Evolutionary conservation across 2,888 invertebrate species (phyloP).

Genomic region (Melinaea marsaeus): DNA sequence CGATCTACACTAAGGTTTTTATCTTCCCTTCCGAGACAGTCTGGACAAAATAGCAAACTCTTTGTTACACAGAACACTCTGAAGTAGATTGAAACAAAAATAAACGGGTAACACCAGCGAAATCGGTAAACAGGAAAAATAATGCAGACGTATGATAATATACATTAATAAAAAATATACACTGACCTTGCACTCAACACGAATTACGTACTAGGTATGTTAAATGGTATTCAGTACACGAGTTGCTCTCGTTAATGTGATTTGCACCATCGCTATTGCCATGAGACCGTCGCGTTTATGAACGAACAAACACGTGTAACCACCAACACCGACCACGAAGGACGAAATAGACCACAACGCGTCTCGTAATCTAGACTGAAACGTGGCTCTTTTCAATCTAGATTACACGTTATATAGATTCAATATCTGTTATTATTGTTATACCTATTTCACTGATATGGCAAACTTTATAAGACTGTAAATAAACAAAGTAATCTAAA

Average conservation of each 20-base stretch:
- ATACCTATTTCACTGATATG: too few relatives aligned
- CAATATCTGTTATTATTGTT: too few relatives aligned
- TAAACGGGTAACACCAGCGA: too few relatives aligned
- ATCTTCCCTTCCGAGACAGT: slow-evolving; percentile 25
- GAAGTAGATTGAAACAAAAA: too few relatives aligned
- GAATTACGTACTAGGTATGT: too few relatives aligned
- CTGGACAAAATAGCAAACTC: slow-evolving; percentile 26
- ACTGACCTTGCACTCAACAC: too few relatives aligned
- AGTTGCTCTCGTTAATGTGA: neutral
- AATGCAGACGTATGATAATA: too few relatives aligned
- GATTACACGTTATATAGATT: too few relatives aligned
- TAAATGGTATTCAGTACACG: neutral
- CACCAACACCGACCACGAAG: slow-evolving; percentile 38
- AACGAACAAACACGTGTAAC: slow-evolving; percentile 47
- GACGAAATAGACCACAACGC: slow-evolving; percentile 39
- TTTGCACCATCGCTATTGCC: slow-evolving; percentile 29
- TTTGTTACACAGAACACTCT: too few relatives aligned
- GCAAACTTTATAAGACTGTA: neutral
- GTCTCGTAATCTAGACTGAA: neutral
- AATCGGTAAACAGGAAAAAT: too few relatives aligned
- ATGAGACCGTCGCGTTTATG: slow-evolving; percentile 46
- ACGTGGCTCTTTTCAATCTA: slow-evolving; percentile 13
- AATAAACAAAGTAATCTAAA: neutral
- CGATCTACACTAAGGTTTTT: slow-evolving; percentile 42
- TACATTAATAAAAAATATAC: too few relatives aligned